These are phyloP conservation scores for Mus minutoides DNA, from an alignment of 2,797 vertebrate genomes.

Conservation along the genomic window DNA sequence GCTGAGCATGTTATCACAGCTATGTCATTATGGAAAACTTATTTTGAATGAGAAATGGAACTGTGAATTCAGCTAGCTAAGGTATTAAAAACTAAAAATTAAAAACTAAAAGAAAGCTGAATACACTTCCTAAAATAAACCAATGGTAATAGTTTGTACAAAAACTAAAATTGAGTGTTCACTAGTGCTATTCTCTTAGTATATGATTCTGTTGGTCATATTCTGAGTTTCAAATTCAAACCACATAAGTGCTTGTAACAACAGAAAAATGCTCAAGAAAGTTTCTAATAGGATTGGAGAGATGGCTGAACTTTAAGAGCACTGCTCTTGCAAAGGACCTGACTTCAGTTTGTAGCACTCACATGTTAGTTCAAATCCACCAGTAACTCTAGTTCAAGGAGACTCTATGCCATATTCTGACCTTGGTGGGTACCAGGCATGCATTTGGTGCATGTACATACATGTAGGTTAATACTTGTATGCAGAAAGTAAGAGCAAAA, in stretches of 20 bases:
- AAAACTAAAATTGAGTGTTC: not conserved
- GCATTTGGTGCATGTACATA: not conserved
- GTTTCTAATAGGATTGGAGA: not conserved
- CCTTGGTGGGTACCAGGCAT: not conserved
- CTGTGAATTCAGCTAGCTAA: not conserved
- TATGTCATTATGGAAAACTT: not conserved
- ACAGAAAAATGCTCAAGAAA: not conserved
- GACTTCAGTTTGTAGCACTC: too few relatives aligned
- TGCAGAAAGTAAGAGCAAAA: not conserved
- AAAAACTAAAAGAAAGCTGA: not conserved
- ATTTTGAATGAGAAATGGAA: not conserved
- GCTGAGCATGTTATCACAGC: not conserved
- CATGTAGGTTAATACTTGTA: too few relatives aligned
- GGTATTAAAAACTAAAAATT: too few relatives aligned
- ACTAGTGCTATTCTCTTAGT: too few relatives aligned
- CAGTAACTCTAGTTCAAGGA: too few relatives aligned
- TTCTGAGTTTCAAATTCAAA: slow-evolving; percentile 9
- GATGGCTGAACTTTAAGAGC: not conserved
- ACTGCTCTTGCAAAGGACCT: not conserved
- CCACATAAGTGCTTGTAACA: not conserved
- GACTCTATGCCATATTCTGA: not conserved
- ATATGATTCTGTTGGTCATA: not conserved
- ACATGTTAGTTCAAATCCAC: not conserved
- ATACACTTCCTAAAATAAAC: not conserved
- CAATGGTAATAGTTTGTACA: not conserved